A percentile compares a stretch with the other conserved stretches of the same genome.
phyloP scores from a whole-genome alignment of 2,888 invertebrate species.

The Apeira syringaria region DNA sequence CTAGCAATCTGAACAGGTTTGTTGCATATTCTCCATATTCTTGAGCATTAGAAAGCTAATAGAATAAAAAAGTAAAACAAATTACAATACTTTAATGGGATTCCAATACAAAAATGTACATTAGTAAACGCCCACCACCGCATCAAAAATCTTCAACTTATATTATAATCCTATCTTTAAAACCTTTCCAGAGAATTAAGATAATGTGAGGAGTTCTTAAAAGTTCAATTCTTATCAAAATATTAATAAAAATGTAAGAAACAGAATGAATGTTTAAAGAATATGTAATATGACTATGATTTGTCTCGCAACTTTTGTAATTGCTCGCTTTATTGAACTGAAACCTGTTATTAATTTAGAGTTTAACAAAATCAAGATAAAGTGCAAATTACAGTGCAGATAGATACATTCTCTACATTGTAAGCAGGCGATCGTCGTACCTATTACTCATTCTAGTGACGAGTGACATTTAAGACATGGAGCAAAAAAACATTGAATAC shows the following conservation, averaged over 20 bases:
- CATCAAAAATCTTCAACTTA: constrained; percentile 35
- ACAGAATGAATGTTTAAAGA: background rate
- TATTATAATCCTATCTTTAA: constrained; percentile 50
- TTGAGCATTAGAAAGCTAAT: background rate
- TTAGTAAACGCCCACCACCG: constrained; percentile 30
- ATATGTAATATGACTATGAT: too few relatives aligned
- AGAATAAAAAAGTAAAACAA: constrained; percentile 8
- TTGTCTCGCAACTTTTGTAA: constrained; percentile 3
- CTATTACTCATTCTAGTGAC: constrained; percentile 19
- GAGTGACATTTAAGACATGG: constrained; percentile 22
- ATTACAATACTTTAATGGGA: constrained; percentile 17
- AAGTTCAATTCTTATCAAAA: constrained; percentile 23
- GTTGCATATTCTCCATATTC: too few relatives aligned
- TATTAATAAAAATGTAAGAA: background rate
- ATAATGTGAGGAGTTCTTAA: constrained; percentile 40
- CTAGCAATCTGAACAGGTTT: too few relatives aligned
- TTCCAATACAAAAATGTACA: constrained; percentile 42
- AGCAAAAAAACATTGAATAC: constrained; percentile 14
- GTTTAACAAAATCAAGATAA: constrained; percentile 1
- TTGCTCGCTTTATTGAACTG: background rate
- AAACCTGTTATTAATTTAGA: background rate
- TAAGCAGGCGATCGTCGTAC: constrained; percentile 9
- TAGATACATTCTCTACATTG: constrained; percentile 17
- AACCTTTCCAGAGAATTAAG: constrained; percentile 45
- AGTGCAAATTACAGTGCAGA: constrained; percentile 9